Base-by-base conservation (phyloP, 1,140 invertebrate genomes). In the Liolophura sinensis region DNA sequence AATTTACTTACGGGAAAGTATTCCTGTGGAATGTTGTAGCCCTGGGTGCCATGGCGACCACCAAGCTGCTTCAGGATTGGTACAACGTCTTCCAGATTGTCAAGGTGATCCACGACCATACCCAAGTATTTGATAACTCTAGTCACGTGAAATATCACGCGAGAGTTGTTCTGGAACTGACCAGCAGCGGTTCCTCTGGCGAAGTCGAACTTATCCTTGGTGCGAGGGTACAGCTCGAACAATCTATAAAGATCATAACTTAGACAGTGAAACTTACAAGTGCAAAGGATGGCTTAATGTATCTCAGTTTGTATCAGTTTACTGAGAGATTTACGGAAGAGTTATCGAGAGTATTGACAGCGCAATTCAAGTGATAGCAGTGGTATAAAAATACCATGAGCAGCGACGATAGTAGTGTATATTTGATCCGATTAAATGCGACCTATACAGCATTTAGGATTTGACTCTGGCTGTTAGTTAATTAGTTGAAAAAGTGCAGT, bases 41-140 rank as follows among this genome's bases (percentile, higher is more conserved):
- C 64, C 6, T 7, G 5, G 11, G 48, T 60, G 15, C 64, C 64
- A 56, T 66, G 64, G 20, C 64, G 64, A 52, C 64, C 64, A 22
- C 64, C 64, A 47, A 66, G 64, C n/a, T 60, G 64, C 57, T 60
- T 66, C 57, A 66, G 51, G 50, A 66, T 60, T n/a, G 64, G 64
- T 22, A 60, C 64, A 20, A 66, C 59, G 16, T 66, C 64, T 40
- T 66, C 58, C 16, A 66, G 58, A n/a, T 51, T 20, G 57, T 66
- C 64, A 31, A 66, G 64, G 40, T 66, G 60, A 24, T 66, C 64
- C 48, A 66, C 51, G 1, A 66, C 64, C 64, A 60, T 40, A 40
- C 31, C 31, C 18, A 66, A 54, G 49, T 66, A 66, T 50, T 66
- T 66, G 59, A 66, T 40, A n/a, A 66, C 64, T 50, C 64, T 66